Evolutionary conservation across 2,113 vertebrate genomes (phyloP).

Genomic region (Hystrix brachyura): DNA sequence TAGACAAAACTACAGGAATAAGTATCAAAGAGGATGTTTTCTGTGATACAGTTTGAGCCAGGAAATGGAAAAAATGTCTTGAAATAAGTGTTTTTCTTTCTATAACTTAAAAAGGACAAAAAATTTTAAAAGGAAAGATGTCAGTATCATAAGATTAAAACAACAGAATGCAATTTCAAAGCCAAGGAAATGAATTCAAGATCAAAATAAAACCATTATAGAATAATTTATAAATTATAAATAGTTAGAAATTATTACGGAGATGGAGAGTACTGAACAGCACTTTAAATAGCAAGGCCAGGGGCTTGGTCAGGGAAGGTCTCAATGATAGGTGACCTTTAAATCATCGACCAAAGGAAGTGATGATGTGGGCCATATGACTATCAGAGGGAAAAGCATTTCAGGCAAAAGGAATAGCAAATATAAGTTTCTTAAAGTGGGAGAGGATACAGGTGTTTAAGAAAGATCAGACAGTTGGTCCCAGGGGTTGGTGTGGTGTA

Average conservation of each 20-base stretch:
- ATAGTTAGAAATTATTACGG: neutral
- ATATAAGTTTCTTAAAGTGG: neutral
- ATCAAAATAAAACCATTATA: neutral
- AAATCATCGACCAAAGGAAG: neutral
- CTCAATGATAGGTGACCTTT: neutral
- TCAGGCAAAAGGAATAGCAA: neutral
- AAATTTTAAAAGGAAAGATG: neutral
- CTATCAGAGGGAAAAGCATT: neutral
- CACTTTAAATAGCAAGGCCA: neutral
- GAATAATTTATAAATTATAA: neutral
- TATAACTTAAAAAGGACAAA: constrained; percentile 15
- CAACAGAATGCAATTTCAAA: neutral
- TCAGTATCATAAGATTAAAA: neutral
- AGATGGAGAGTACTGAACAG: neutral
- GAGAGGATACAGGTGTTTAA: neutral
- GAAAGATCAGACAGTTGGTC: neutral
- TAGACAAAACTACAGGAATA: neutral
- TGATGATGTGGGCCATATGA: neutral
- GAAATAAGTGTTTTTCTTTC: neutral
- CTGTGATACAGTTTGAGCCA: neutral
- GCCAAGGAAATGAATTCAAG: neutral
- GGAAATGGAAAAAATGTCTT: neutral
- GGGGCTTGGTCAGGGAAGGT: neutral
- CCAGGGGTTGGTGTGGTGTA: neutral
- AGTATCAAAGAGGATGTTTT: neutral